These are phyloP conservation scores for Cervus canadensis DNA, from an alignment of 2,113 vertebrate species.

Conservation along the genomic window DNA sequence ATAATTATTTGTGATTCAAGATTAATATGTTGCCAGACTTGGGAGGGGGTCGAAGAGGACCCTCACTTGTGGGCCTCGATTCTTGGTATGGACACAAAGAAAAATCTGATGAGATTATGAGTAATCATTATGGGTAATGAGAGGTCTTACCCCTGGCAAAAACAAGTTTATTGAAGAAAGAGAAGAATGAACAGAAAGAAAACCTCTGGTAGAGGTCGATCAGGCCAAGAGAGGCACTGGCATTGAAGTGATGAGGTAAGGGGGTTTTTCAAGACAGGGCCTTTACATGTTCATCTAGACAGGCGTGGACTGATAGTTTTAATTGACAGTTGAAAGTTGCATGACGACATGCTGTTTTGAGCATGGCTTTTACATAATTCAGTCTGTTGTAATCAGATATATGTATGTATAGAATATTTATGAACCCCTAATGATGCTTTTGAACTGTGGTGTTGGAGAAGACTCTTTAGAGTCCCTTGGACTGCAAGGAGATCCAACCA, in stretches of 20 bases:
- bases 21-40: background rate
- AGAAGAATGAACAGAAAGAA: background rate
- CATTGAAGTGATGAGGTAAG: background rate
- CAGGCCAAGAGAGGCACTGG: background rate
- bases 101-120: background rate
- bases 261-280: background rate
- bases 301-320: background rate
- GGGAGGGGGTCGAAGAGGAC: background rate
- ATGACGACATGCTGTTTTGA: fast-evolving
- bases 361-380: background rate
- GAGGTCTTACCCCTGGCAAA: background rate
- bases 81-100: background rate
- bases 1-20: background rate
- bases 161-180: background rate
- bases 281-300: background rate
- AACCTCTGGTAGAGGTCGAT: background rate
- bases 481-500: no score
- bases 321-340: background rate
- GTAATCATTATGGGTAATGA: background rate
- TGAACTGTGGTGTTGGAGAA: no score
- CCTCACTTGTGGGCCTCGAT: background rate
- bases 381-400: background rate
- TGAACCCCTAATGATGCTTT: background rate
- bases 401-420: background rate
- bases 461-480: no score